Conservation (phyloP, 2,113 vertebrate genomes). For the Onychostoma macrolepis region DNA sequence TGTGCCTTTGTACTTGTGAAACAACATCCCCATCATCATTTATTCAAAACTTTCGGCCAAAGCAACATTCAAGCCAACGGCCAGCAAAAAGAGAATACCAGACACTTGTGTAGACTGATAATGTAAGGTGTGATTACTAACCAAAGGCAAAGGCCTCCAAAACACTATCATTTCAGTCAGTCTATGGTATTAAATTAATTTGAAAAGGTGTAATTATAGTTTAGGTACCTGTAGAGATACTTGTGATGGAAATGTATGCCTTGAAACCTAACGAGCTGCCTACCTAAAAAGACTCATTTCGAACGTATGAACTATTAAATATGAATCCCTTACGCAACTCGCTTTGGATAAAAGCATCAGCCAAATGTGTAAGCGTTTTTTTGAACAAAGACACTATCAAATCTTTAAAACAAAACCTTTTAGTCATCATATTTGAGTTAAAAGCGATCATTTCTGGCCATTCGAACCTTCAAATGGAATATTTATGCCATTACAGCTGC, state of each 20-base stretch:
- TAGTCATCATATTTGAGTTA: not conserved
- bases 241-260: not conserved
- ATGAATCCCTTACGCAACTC: not conserved
- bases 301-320: not conserved
- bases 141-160: not conserved
- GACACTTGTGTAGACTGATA: not conserved
- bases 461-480: not conserved
- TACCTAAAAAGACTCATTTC: not conserved
- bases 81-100: not conserved
- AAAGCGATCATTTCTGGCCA: not conserved
- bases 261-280: not conserved
- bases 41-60: constrained; percentile 37
- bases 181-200: not conserved
- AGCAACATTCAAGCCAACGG: constrained; percentile 10
- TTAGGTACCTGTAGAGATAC: not conserved
- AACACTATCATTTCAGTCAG: not conserved
- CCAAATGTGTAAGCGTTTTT: not conserved
- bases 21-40: constrained; percentile 44
- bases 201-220: not conserved
- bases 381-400: not conserved
- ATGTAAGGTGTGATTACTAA: not conserved
- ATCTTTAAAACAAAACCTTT: not conserved
- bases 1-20: constrained; percentile 11
- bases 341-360: not conserved
- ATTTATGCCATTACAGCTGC: not conserved